phyloP scores from a whole-genome alignment of 2,113 vertebrate genomes.

The Tupaia tana region DNA sequence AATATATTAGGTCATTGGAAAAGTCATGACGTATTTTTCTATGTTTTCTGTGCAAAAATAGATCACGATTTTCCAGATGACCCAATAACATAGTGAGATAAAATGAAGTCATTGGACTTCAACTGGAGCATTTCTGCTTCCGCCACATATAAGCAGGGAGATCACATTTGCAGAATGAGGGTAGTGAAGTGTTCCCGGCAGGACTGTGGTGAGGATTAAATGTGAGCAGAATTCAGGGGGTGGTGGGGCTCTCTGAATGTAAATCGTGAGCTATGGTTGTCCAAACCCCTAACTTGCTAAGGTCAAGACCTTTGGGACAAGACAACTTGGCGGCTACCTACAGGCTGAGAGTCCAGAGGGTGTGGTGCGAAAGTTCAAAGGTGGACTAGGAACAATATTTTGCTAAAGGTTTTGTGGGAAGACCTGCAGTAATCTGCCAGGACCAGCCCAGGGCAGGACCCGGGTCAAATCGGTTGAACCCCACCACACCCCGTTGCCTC shows the following conservation, averaged over 20 bases:
- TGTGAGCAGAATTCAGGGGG: not conserved
- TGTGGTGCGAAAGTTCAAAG: not conserved
- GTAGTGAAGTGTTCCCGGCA: too few relatives aligned
- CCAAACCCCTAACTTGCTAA: not conserved
- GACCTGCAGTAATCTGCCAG: not conserved
- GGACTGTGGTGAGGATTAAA: not conserved
- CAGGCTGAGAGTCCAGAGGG: not conserved
- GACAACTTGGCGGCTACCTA: not conserved
- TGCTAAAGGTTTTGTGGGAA: not conserved
- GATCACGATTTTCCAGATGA: too few relatives aligned
- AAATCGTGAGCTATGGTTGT: not conserved
- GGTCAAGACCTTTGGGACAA: fast-evolving
- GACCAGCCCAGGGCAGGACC: too few relatives aligned
- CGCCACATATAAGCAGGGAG: not conserved
- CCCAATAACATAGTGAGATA: not conserved
- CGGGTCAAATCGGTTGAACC: not conserved
- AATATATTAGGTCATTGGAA: too few relatives aligned
- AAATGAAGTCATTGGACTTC: not conserved
- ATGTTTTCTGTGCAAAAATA: too few relatives aligned
- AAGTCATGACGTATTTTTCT: too few relatives aligned
- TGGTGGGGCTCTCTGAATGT: not conserved
- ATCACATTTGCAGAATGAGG: not conserved
- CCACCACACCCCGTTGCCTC: not conserved
- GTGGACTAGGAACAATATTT: not conserved
- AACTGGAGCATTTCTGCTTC: not conserved